These are phyloP conservation scores for Squalus acanthias DNA, from an alignment of 2,797 vertebrate genomes.

Conservation along the genomic window DNA sequence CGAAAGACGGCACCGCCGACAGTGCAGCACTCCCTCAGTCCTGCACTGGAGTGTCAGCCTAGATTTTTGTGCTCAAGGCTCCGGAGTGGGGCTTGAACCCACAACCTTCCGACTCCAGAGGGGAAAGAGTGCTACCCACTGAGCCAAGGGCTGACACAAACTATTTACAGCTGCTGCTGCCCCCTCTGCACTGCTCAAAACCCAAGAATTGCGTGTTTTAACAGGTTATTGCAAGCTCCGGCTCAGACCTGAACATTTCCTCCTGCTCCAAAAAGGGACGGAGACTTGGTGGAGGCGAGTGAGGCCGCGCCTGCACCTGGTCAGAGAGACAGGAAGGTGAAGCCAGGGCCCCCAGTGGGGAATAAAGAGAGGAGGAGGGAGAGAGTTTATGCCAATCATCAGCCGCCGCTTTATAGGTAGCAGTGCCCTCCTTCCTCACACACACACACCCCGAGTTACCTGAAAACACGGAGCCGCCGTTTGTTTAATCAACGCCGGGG, in stretches of 20 bases:
- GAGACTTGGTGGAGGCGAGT: not conserved
- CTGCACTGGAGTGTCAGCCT: no score
- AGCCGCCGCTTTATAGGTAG: not conserved
- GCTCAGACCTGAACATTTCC: not conserved
- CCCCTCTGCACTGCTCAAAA: not conserved
- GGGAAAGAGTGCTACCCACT: no score
- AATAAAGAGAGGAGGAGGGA: not conserved
- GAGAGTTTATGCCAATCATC: no score
- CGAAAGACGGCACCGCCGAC: no score
- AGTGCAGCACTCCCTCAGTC: no score
- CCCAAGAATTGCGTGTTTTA: not conserved
- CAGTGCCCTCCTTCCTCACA: not conserved
- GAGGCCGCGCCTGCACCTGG: not conserved
- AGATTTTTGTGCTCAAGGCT: no score
- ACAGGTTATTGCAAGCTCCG: not conserved
- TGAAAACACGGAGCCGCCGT: not conserved
- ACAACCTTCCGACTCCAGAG: no score
- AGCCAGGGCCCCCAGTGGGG: not conserved
- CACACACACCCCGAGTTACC: not conserved
- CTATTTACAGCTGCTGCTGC: not conserved
- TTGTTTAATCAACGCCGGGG: not conserved
- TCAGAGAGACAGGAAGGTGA: not conserved
- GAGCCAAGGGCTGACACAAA: no score
- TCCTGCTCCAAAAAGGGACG: not conserved
- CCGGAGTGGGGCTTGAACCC: no score